Evolutionary conservation across 2,888 invertebrate genomes (phyloP).

Genomic region (Cyaniris semiargus): DNA sequence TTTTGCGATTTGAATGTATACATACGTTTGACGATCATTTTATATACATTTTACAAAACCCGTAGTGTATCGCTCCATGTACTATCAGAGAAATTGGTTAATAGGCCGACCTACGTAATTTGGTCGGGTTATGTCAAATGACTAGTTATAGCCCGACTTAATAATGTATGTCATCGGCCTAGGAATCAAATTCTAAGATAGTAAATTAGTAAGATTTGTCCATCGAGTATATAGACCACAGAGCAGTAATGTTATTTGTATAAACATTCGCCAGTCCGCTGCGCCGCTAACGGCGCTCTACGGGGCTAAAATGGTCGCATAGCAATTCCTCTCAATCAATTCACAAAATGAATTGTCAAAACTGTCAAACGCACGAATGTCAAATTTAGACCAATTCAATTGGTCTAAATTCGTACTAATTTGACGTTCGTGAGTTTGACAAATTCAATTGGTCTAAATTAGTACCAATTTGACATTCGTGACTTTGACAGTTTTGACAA

Average conservation of each 20-base stretch:
- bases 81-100: not conserved
- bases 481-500: too few relatives aligned
- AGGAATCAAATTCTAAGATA: not conserved
- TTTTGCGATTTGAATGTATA: slow-evolving; percentile 10
- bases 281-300: too few relatives aligned
- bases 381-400: too few relatives aligned
- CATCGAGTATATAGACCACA: not conserved
- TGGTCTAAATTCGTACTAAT: too few relatives aligned
- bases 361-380: too few relatives aligned
- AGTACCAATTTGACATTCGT: too few relatives aligned
- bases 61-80: slow-evolving; percentile 16
- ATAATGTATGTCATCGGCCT: not conserved
- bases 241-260: not conserved
- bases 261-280: too few relatives aligned
- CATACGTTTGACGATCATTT: slow-evolving; percentile 7
- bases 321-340: too few relatives aligned
- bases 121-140: not conserved
- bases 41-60: slow-evolving; percentile 28
- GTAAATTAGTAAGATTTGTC: not conserved
- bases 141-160: not conserved
- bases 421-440: too few relatives aligned
- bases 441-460: too few relatives aligned
- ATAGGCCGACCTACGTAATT: not conserved
- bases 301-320: too few relatives aligned
- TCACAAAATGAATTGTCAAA: too few relatives aligned